These are phyloP conservation scores for Drosophila ercepeae DNA, from an alignment of 1,140 invertebrate genomes.

Conservation along the genomic window DNA sequence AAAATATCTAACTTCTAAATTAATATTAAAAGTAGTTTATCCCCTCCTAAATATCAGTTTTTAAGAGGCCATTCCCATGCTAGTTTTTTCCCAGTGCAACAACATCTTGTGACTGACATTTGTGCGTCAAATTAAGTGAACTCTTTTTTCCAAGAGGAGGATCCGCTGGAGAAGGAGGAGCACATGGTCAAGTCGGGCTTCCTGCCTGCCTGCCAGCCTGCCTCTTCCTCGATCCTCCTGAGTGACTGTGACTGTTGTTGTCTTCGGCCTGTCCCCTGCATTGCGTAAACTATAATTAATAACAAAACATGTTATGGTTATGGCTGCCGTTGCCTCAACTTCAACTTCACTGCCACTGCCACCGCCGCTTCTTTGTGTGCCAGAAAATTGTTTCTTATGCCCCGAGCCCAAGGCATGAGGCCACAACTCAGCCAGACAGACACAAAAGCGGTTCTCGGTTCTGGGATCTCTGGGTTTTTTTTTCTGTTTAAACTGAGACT, in stretches of 20 bases:
- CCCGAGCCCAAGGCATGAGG: constrained; percentile 66
- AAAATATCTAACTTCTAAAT: too few species aligned
- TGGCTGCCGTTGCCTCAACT: constrained; percentile 44
- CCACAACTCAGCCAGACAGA: constrained; percentile 40
- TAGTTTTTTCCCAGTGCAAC: not conserved
- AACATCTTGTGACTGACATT: constrained; percentile 75
- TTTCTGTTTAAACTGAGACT: not conserved
- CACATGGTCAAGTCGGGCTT: constrained; percentile 70
- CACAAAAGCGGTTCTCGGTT: constrained; percentile 51
- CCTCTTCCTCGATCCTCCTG: constrained; percentile 39
- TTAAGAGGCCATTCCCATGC: not conserved
- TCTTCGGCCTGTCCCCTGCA: constrained; percentile 78
- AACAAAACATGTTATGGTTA: constrained; percentile 82
- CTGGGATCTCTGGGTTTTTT: constrained; percentile 6
- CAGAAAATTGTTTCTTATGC: constrained; percentile 79
- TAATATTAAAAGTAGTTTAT: too few species aligned
- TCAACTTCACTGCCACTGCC: constrained; percentile 1
- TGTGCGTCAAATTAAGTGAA: constrained; percentile 82
- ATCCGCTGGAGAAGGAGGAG: constrained; percentile 34
- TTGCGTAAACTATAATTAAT: constrained; percentile 82
- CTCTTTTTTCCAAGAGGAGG: constrained; percentile 55
- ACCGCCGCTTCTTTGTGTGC: constrained; percentile 34
- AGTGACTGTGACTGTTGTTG: constrained; percentile 70
- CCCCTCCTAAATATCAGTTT: not conserved
- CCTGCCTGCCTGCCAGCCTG: constrained; percentile 38